phyloP scores from a whole-genome alignment of 2,113 vertebrate genomes.

The Dasyornis broadbenti region DNA sequence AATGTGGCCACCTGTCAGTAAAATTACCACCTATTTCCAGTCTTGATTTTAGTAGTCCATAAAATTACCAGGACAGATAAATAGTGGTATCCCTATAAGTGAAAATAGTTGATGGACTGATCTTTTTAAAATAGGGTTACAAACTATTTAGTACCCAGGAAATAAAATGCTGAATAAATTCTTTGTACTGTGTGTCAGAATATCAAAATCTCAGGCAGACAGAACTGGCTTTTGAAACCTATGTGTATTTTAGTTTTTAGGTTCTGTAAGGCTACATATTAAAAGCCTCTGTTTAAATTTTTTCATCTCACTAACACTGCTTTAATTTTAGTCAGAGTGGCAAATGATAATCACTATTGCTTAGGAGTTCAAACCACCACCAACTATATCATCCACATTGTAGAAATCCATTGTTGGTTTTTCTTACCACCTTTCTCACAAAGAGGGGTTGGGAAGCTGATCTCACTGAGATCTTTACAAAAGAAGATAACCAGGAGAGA shows the following conservation, averaged over 20 bases:
- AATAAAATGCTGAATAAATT: background rate
- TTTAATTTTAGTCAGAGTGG: background rate
- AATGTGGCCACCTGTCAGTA: slow-evolving; percentile 2
- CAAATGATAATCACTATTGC: background rate
- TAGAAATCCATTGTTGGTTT: background rate
- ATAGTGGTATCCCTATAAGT: background rate
- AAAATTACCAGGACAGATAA: background rate
- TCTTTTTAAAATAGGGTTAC: background rate
- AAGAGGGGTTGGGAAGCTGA: background rate
- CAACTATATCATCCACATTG: background rate
- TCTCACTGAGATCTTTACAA: background rate
- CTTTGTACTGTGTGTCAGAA: background rate
- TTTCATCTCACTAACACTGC: background rate
- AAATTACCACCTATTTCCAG: background rate
- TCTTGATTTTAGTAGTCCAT: background rate
- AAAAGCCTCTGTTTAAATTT: background rate
- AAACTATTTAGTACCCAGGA: background rate
- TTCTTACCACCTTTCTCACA: background rate
- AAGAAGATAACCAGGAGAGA: background rate
- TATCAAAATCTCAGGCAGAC: background rate
- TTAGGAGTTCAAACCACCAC: background rate
- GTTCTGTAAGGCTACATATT: background rate
- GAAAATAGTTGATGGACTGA: background rate
- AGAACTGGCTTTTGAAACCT: background rate
- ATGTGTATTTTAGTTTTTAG: background rate